Evolutionary conservation across 2,888 invertebrate species (phyloP).

Genomic region (Arctia plantaginis): DNA sequence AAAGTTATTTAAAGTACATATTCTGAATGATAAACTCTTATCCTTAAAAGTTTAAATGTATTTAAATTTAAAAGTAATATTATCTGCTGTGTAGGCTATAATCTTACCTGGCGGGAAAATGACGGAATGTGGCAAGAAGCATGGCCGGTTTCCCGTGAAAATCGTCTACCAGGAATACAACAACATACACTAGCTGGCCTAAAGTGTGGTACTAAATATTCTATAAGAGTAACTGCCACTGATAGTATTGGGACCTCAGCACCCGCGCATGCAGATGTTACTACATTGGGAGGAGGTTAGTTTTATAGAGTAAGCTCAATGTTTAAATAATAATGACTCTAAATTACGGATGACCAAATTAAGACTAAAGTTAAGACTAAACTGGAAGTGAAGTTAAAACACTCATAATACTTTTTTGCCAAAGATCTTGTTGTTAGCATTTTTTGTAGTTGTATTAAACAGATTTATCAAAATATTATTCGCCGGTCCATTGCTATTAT

Average conservation of each 20-base stretch:
- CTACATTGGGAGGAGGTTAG: constrained; percentile 87
- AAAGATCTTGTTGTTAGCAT: background rate
- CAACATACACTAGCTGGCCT: constrained; percentile 90
- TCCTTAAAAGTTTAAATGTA: background rate
- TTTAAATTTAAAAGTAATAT: background rate
- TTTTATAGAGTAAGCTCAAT: background rate
- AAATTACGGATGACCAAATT: too few species aligned
- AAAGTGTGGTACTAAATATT: constrained; percentile 94
- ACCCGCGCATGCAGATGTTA: constrained; percentile 87
- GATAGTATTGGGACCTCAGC: constrained; percentile 93
- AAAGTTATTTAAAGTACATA: background rate
- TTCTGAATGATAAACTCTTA: background rate
- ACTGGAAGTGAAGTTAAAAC: background rate
- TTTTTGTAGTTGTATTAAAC: background rate
- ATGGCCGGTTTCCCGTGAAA: constrained; percentile 87
- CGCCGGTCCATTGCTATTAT: background rate
- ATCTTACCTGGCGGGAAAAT: constrained; percentile 81
- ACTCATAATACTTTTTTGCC: too few species aligned
- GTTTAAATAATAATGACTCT: too few species aligned
- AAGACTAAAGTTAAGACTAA: too few species aligned
- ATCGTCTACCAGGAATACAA: constrained; percentile 83
- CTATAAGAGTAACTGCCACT: constrained; percentile 92
- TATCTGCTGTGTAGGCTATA: constrained; percentile 70
- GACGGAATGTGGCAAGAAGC: constrained; percentile 87
- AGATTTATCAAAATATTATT: background rate